Evolutionary conservation across 2,888 invertebrate genomes (phyloP).

Genomic region (Trilocha varians): DNA sequence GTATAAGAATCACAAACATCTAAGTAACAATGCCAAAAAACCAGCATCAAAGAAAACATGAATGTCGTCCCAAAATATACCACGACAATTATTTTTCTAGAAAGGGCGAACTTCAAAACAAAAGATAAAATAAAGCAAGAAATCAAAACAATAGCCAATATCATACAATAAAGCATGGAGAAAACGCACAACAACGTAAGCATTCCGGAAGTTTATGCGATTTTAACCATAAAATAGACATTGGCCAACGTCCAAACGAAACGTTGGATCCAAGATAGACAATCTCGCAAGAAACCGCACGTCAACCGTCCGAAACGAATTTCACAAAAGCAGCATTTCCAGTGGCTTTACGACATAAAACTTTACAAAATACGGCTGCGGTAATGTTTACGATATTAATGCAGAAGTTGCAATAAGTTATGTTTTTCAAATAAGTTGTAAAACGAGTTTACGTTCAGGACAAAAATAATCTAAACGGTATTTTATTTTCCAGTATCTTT

Average conservation of each 20-base stretch:
- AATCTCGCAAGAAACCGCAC: slow-evolving; percentile 18
- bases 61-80: too few species aligned
- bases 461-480: too few species aligned
- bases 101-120: background rate
- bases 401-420: background rate
- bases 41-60: too few species aligned
- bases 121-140: background rate
- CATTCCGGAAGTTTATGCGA: slow-evolving; percentile 31
- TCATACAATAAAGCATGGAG: background rate
- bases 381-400: background rate
- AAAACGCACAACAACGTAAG: slow-evolving; percentile 15
- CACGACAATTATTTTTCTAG: too few species aligned
- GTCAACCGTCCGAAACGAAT: slow-evolving; percentile 17
- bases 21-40: too few species aligned
- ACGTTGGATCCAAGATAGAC: slow-evolving; percentile 13
- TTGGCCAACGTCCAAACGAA: slow-evolving; percentile 35
- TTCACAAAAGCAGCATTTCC: slow-evolving; percentile 16
- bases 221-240: slow-evolving; percentile 22
- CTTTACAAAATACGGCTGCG: slow-evolving; percentile 13
- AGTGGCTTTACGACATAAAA: slow-evolving; percentile 18
- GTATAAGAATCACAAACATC: too few species aligned
- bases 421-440: background rate
- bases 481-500: too few species aligned
- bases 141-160: background rate
- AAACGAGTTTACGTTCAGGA: too few species aligned